A percentile compares a stretch with the other conserved stretches of the same genome.
phyloP scores from a whole-genome alignment of 2,888 invertebrate species.

The Branchinecta sandiegonensis region DNA sequence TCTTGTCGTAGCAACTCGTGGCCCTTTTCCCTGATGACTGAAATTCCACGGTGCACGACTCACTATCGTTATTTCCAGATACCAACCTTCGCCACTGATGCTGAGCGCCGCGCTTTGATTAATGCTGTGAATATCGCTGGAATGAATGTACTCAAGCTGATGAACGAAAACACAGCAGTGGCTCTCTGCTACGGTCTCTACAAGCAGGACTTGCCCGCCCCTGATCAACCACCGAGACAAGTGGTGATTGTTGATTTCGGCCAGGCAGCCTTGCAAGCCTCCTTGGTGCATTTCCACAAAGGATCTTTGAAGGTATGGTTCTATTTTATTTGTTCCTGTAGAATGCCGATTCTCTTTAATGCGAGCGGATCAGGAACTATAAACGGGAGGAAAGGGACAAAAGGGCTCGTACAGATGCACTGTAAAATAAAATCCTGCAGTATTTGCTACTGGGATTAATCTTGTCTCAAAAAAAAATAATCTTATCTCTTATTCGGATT shows the following conservation, averaged over 20 bases:
- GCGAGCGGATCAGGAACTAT: no score
- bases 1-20: no score
- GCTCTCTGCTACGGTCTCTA: conserved; percentile 96
- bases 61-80: conserved; percentile 34
- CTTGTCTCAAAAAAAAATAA: no score
- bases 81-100: conserved; percentile 87
- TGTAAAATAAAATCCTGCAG: no score
- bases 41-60: not conserved
- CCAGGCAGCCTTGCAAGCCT: conserved; percentile 76
- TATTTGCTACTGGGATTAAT: no score
- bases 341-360: no score
- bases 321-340: not conserved
- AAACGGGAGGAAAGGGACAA: no score
- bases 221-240: conserved; percentile 74
- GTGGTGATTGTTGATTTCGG: conserved; percentile 96
- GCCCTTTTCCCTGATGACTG: not conserved
- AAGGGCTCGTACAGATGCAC: no score
- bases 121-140: conserved; percentile 85
- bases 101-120: conserved; percentile 75
- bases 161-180: conserved; percentile 96
- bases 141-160: conserved; percentile 79
- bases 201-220: conserved; percentile 82
- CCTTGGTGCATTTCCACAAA: conserved; percentile 81
- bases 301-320: conserved; percentile 62
- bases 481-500: no score